Conservation (phyloP, 35 echinoderm and acorn worm species). For the Apostichopus parvimensis region DNA sequence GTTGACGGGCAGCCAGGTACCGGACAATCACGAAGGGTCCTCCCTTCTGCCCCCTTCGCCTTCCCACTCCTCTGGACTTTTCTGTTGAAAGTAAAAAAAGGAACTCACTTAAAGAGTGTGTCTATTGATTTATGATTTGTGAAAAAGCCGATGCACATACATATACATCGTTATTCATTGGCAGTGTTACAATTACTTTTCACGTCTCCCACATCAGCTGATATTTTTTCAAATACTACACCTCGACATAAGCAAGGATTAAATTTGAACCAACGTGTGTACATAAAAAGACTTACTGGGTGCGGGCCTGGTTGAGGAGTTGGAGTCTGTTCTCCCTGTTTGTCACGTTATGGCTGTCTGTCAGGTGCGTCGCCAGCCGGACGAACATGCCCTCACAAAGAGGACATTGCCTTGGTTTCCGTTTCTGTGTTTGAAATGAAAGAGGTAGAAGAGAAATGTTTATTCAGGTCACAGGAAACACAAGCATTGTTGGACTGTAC, state of each 20-base stretch:
- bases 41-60: neutral
- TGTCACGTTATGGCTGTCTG: neutral
- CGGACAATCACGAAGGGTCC: neutral
- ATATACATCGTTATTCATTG: neutral
- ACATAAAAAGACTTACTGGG: neutral
- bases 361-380: neutral
- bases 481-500: too few relatives aligned
- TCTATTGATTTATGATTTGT: neutral
- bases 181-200: too few relatives aligned
- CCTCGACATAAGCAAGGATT: neutral
- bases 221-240: too few relatives aligned
- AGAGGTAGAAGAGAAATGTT: too few relatives aligned
- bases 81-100: neutral
- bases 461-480: too few relatives aligned
- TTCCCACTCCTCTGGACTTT: neutral
- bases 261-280: neutral
- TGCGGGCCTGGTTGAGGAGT: neutral
- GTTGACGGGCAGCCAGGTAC: neutral
- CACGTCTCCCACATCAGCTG: too few relatives aligned
- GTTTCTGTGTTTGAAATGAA: neutral
- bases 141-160: neutral
- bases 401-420: neutral
- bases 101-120: neutral
- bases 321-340: neutral
- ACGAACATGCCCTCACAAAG: neutral